Conservation (phyloP, 2,797 vertebrate genomes). For the Acanthis flammea region DNA sequence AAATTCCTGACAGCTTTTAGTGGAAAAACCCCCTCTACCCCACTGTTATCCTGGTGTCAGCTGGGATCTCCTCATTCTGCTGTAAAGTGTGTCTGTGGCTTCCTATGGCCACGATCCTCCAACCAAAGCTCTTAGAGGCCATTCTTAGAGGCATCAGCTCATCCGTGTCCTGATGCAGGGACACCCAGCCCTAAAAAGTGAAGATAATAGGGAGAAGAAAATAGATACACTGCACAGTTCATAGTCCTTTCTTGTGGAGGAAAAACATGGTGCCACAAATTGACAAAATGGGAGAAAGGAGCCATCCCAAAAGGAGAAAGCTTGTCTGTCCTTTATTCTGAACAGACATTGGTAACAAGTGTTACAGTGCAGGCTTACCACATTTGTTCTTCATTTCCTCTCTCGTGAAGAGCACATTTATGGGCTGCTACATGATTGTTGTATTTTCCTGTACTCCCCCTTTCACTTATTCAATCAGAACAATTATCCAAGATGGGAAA, state of each 20-base stretch:
- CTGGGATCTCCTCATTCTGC: not conserved
- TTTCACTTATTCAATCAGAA: not conserved
- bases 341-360: not conserved
- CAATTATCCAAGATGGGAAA: not conserved
- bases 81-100: not conserved
- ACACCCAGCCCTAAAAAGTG: not conserved
- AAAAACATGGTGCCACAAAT: not conserved
- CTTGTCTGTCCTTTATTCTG: not conserved
- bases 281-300: not conserved
- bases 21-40: not conserved
- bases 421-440: not conserved
- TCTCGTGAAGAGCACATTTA: not conserved
- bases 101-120: not conserved
- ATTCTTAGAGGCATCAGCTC: not conserved
- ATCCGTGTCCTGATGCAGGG: rapidly evolving
- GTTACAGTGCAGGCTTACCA: not conserved
- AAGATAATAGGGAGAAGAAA: not conserved
- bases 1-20: not conserved
- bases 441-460: not conserved
- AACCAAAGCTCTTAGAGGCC: not conserved
- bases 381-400: not conserved
- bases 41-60: not conserved
- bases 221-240: not conserved
- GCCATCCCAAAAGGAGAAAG: rapidly evolving
- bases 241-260: not conserved